phyloP scores from a whole-genome alignment of 1,140 invertebrate genomes.

The Calliopsis andreniformis region DNA sequence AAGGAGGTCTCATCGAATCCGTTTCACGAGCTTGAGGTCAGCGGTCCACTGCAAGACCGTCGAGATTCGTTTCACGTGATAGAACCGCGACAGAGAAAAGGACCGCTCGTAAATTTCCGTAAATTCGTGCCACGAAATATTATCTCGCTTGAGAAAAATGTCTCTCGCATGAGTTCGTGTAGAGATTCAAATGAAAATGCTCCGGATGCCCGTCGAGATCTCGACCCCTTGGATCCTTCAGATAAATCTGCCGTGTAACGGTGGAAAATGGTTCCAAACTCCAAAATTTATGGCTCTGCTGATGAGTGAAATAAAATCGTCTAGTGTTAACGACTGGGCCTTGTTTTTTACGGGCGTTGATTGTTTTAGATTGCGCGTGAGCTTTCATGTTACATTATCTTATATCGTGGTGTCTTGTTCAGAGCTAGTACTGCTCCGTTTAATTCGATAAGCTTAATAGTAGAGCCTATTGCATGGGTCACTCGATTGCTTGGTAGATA shows the following conservation, averaged over 20 bases:
- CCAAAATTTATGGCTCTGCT: too few species aligned
- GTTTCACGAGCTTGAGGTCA: slow-evolving; percentile 35
- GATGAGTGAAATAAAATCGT: too few species aligned
- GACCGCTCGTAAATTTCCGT: slow-evolving; percentile 49
- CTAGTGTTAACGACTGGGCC: too few species aligned
- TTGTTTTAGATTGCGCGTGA: too few species aligned
- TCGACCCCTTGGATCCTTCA: too few species aligned
- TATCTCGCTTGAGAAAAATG: slow-evolving; percentile 37
- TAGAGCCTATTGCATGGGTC: too few species aligned
- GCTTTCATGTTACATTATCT: too few species aligned
- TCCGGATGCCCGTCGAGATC: background rate
- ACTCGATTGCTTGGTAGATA: too few species aligned
- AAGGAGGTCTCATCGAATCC: slow-evolving; percentile 35
- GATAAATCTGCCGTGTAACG: background rate
- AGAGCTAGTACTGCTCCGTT: too few species aligned
- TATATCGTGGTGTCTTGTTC: too few species aligned
- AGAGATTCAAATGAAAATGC: slow-evolving; percentile 16
- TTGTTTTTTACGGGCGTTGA: too few species aligned
- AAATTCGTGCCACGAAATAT: slow-evolving; percentile 47
- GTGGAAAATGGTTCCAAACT: background rate
- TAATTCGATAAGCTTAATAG: too few species aligned
- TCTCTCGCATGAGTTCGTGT: background rate
- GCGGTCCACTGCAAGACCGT: slow-evolving; percentile 10
- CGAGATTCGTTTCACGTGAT: slow-evolving; percentile 48
- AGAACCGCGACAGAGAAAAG: slow-evolving; percentile 7